Base-by-base conservation (phyloP, 1,140 invertebrate genomes). In the Phthorimaea operculella region DNA sequence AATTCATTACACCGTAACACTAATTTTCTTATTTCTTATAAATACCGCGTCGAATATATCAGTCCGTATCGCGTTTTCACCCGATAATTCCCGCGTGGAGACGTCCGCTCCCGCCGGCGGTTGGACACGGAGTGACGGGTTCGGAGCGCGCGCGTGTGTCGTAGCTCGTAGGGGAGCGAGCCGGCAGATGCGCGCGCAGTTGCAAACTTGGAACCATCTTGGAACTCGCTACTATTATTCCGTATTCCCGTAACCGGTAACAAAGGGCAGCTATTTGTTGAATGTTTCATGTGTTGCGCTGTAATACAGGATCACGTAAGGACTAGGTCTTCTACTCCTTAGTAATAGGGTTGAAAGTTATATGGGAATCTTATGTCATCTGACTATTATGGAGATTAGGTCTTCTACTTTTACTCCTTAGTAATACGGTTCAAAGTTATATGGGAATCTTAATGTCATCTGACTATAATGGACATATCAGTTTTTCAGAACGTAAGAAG, bases 21-120 rank as follows among this genome's bases (percentile, higher is more conserved):
- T 8, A 3, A 16, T 47, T 15, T 4, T 15, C 10, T 39, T 10
- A 2, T 39, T 1, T 39, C 3, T 39, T 12, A 2, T 2, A 3
- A 39, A 10, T 12, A 39, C 10, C 10, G n/a, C 36, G 36, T 39
- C n/a, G 21, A 28, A 39, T n/a, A n/a, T n/a, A n/a, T n/a, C 36
- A 47, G 8, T 47, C 11, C 44, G 12, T 16, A 47, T 4, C 12
- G 44, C 16, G 9, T 50, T 6, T 50, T 11, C 6, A 45, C 55
- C 53, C 62, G 44, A 58, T 47, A 33, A 59, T 58, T 51, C 48
- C 33, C 53, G 52, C 52, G 58, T 33, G 55, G 45, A 58, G 66
- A 76, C 80, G 70, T 74, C 77, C 77, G 75, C 76, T 54, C 77
- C 57, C 70, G 55, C 74, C 73, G 76, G 57, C 52, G 53, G 59